Evolutionary conservation across 2,797 vertebrate species (phyloP).

Genomic region (Sciaenops ocellatus): DNA sequence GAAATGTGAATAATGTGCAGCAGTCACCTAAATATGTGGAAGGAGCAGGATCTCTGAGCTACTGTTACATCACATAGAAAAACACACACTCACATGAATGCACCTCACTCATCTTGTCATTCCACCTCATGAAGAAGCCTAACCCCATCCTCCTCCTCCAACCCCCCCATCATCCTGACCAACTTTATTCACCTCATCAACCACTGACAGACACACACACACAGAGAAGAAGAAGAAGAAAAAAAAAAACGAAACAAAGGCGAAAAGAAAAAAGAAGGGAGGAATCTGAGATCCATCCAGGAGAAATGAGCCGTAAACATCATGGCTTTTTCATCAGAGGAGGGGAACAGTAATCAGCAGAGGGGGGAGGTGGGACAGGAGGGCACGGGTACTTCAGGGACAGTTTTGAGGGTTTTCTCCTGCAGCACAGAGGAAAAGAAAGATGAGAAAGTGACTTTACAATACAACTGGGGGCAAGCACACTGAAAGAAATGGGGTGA

Average conservation of each 20-base stretch:
- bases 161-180: constrained; percentile 33
- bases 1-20: constrained; percentile 59
- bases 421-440: constrained; percentile 30
- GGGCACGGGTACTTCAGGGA: constrained; percentile 44
- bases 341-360: constrained; percentile 54
- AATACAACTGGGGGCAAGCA: constrained; percentile 18
- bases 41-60: constrained; percentile 44
- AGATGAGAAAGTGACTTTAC: constrained; percentile 39
- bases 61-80: constrained; percentile 48
- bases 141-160: constrained; percentile 3
- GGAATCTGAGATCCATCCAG: constrained; percentile 76
- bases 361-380: constrained; percentile 33
- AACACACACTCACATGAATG: constrained; percentile 27
- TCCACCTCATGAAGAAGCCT: constrained; percentile 40
- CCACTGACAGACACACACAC: constrained; percentile 36
- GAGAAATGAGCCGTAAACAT: constrained; percentile 81
- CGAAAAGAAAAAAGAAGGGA: constrained; percentile 24
- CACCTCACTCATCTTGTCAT: constrained; percentile 69
- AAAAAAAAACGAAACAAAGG: constrained; percentile 38
- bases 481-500: constrained; percentile 7
- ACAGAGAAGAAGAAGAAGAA: neutral
- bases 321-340: constrained; percentile 67
- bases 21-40: constrained; percentile 65
- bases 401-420: constrained; percentile 50
- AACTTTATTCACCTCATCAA: constrained; percentile 69